phyloP scores from a whole-genome alignment of 1,140 invertebrate species.

The Aphelinus certus region DNA sequence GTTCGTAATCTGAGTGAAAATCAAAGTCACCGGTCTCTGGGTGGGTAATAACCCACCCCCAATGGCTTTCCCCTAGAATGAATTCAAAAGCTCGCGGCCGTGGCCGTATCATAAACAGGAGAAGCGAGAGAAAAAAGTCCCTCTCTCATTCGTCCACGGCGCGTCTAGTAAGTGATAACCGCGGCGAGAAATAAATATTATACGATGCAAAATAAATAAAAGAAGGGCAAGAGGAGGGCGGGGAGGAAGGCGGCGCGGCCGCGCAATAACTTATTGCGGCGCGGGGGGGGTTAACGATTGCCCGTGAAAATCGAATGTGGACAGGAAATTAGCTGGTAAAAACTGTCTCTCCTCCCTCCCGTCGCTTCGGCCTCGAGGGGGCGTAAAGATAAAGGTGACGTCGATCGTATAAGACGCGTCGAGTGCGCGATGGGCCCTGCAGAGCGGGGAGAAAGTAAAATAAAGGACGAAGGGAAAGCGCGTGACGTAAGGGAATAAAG shows the following conservation, averaged over 20 bases:
- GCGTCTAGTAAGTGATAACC: slow-evolving; percentile 54
- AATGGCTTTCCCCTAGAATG: slow-evolving; percentile 27
- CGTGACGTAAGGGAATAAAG: slow-evolving; percentile 27
- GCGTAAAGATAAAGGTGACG: slow-evolving; percentile 53
- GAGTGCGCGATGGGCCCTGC: slow-evolving; percentile 24
- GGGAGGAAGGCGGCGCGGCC: slow-evolving; percentile 36
- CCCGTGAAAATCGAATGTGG: slow-evolving; percentile 59
- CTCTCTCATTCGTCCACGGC: slow-evolving; percentile 29
- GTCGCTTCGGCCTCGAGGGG: slow-evolving; percentile 7
- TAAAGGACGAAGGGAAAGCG: background rate
- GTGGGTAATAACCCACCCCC: slow-evolving; percentile 20
- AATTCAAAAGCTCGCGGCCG: slow-evolving; percentile 39
- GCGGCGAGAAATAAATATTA: slow-evolving; percentile 58
- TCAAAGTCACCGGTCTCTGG: slow-evolving; percentile 20
- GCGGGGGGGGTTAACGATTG: slow-evolving; percentile 43
- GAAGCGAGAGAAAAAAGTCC: slow-evolving; percentile 16
- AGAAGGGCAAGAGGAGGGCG: slow-evolving; percentile 32
- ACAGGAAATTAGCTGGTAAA: slow-evolving; percentile 57
- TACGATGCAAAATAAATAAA: slow-evolving; percentile 49
- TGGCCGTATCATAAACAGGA: slow-evolving; percentile 27
- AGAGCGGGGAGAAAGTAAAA: background rate
- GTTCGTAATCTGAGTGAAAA: slow-evolving; percentile 10
- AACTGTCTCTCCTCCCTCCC: background rate
- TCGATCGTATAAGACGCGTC: slow-evolving; percentile 30
- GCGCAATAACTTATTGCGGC: slow-evolving; percentile 54